Evolutionary conservation across 1,140 invertebrate species (phyloP).

Genomic region (Hormaphis cornu): DNA sequence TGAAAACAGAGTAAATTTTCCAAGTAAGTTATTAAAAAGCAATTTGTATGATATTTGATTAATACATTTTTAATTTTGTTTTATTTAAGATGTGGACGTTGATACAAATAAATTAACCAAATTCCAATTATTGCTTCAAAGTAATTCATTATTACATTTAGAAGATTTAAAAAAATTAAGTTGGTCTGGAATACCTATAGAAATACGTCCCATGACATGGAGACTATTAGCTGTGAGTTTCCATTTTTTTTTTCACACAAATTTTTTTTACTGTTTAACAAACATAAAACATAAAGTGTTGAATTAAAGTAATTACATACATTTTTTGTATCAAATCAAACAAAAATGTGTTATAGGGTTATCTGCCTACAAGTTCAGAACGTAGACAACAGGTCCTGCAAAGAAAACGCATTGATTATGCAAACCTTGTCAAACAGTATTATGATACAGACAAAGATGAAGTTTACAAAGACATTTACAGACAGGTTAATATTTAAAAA

Average conservation of each 20-base stretch:
- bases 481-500: conserved; percentile 52
- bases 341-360: conserved; percentile 61
- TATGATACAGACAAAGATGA: conserved; percentile 90
- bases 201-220: conserved; percentile 67
- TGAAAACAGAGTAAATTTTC: conserved; percentile 3
- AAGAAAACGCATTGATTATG: conserved; percentile 89
- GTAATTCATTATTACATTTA: conserved; percentile 63
- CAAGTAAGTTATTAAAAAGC: conserved; percentile 1
- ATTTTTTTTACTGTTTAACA: too few relatives aligned
- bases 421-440: conserved; percentile 89
- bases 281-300: too few relatives aligned
- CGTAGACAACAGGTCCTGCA: conserved; percentile 71
- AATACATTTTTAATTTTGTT: conserved; percentile 34
- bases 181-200: conserved; percentile 89
- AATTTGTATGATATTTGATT: too few relatives aligned
- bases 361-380: conserved; percentile 83
- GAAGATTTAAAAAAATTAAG: conserved; percentile 80
- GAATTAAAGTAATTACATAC: too few relatives aligned
- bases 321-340: too few relatives aligned
- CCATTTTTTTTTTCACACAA: too few relatives aligned
- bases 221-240: conserved; percentile 60
- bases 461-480: conserved; percentile 83
- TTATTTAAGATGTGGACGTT: conserved; percentile 38
- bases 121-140: conserved; percentile 66
- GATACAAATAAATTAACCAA: conserved; percentile 73